phyloP scores from a whole-genome alignment of 2,888 invertebrate species.

The Hesperia comma region DNA sequence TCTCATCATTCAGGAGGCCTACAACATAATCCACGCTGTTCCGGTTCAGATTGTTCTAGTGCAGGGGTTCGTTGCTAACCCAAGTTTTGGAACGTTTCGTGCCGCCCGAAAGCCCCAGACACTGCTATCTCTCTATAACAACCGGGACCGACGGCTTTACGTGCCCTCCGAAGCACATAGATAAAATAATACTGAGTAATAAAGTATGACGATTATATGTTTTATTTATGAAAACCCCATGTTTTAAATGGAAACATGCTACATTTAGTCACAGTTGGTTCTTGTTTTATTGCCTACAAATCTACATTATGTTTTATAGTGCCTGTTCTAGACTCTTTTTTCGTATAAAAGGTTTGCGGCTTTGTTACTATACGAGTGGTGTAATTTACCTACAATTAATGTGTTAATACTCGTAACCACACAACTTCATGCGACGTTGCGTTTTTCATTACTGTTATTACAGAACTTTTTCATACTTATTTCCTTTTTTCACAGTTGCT shows the following conservation, averaged over 20 bases:
- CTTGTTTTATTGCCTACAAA: conserved; percentile 26
- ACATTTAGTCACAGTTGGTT: conserved; percentile 2
- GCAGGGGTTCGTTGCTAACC: too few species aligned
- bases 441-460: conserved; percentile 26
- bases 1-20: too few species aligned
- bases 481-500: neutral
- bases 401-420: conserved; percentile 16
- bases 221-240: too few species aligned
- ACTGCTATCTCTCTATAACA: too few species aligned
- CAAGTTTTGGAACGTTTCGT: too few species aligned
- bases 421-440: neutral
- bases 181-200: too few species aligned
- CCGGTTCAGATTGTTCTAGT: too few species aligned
- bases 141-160: too few species aligned
- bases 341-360: conserved; percentile 16
- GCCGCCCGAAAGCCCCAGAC: too few species aligned
- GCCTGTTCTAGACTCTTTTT: conserved; percentile 25
- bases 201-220: too few species aligned
- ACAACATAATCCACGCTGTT: too few species aligned
- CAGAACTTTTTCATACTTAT: conserved; percentile 13
- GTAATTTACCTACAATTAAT: conserved; percentile 31
- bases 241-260: neutral
- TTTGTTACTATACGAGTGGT: conserved; percentile 23
- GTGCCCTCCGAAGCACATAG: too few species aligned
- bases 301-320: conserved; percentile 12